A percentile compares a stretch with the other conserved stretches of the same genome.
Conservation (phyloP, 1,140 invertebrate genomes). For the Drosophila kanapiae region DNA sequence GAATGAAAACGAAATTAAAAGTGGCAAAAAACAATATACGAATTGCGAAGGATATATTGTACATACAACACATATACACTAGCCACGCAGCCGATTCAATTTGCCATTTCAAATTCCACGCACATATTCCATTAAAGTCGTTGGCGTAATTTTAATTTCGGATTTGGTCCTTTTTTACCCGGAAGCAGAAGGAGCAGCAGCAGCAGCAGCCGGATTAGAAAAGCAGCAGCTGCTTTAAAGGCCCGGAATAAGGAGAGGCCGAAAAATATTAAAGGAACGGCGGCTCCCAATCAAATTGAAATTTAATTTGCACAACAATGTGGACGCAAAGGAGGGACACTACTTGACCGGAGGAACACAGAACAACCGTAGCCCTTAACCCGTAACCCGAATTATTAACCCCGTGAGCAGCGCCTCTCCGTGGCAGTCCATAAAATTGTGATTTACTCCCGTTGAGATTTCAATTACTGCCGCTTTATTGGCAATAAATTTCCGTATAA, state of each 20-base stretch:
- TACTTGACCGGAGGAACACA: constrained; percentile 36
- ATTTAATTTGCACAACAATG: constrained; percentile 79
- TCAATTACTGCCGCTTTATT: constrained; percentile 83
- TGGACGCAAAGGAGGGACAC: constrained; percentile 2
- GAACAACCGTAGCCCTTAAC: constrained; percentile 31
- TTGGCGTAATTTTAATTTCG: constrained; percentile 75
- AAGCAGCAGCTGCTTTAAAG: constrained; percentile 42
- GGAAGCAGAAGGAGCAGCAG: constrained; percentile 1
- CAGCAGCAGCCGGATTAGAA: constrained; percentile 10
- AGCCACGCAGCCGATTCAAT: constrained; percentile 27
- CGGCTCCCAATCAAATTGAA: constrained; percentile 74
- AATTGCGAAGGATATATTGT: constrained; percentile 22
- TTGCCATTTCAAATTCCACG: constrained; percentile 58
- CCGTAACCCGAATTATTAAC: constrained; percentile 63
- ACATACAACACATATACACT: constrained; percentile 12
- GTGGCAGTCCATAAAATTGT: constrained; percentile 79
- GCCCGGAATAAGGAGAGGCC: constrained; percentile 4
- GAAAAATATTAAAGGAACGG: constrained; percentile 32
- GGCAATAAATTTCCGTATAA: constrained; percentile 82
- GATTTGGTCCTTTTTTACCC: constrained; percentile 53
- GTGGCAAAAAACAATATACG: constrained; percentile 39
- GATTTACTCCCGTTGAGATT: constrained; percentile 81
- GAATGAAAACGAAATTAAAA: constrained; percentile 58
- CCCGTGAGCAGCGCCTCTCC: constrained; percentile 24
- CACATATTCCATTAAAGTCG: constrained; percentile 77